phyloP scores from a whole-genome alignment of 2,888 invertebrate genomes.

The Galeopsomyia nigrocyanea region DNA sequence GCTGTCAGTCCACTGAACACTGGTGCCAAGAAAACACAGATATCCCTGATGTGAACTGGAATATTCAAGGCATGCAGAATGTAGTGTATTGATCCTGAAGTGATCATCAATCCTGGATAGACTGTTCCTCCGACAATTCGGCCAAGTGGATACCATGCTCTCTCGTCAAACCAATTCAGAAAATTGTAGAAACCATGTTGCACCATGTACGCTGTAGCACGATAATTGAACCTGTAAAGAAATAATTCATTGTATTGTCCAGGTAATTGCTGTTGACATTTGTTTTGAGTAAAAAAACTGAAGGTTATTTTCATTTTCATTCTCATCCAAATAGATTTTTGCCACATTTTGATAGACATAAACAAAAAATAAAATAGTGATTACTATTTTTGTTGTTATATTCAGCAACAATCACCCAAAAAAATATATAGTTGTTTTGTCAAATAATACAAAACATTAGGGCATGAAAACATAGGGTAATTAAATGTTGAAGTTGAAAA shows the following conservation, averaged over 20 bases:
- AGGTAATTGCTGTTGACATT: no score
- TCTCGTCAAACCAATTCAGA: constrained; percentile 99
- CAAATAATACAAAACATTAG: no score
- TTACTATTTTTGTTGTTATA: no score
- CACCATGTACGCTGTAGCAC: constrained; percentile 99
- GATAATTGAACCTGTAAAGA: constrained; percentile 92
- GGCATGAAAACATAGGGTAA: no score
- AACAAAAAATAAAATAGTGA: no score
- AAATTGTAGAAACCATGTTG: constrained; percentile 99
- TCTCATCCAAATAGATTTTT: no score
- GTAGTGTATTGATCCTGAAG: constrained; percentile 97
- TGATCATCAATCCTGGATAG: constrained; percentile 99
- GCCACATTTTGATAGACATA: no score
- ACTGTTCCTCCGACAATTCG: constrained; percentile 99
- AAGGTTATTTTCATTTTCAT: no score
- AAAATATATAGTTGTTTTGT: no score
- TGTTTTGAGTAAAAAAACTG: no score
- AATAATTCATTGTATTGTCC: constrained; percentile 54
- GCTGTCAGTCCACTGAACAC: constrained; percentile 98
- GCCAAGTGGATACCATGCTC: constrained; percentile 99
- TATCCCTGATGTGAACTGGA: constrained; percentile 97
- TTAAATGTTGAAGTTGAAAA: no score
- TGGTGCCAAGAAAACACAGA: constrained; percentile 98
- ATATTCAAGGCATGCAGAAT: constrained; percentile 92
- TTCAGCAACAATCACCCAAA: no score